Base-by-base conservation (phyloP, 2,888 invertebrate species). In the Ectemnius lituratus region DNA sequence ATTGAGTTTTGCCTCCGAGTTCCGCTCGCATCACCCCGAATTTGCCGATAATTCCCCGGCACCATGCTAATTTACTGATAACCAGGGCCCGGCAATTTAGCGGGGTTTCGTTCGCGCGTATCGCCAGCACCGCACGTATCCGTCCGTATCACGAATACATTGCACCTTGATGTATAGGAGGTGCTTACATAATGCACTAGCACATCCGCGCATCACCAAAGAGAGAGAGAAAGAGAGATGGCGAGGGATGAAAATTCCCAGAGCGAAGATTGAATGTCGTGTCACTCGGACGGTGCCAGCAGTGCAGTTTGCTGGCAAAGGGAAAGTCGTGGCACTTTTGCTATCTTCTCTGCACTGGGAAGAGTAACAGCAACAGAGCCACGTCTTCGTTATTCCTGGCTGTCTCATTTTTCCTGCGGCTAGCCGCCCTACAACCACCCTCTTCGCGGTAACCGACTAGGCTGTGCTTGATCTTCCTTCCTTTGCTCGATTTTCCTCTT, bases 31-130 rank as follows among this genome's bases (percentile, higher is more conserved):
- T 47, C 28, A 16, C 57, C 62, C 57, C 60, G 56, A 73, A 66
- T 76, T 74, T 74, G 63, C 67, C 74, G 74, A 79, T 74, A 76
- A 59, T 66, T 70, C 67, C 75, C 69, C 65, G 49, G 65, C 70
- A 74, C 70, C 70, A 78, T 76, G 75, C 75, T 78, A 78, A 78
- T 79, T 75, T 75, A 77, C 72, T 66, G 76, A 68, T 76, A 75
- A 71, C 71, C 67, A 47, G 62, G 56, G 28, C 46, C 62, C 37
- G 27, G 45, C 70, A 68, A 68, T 76, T 71, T 70, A 65, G 63
- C 37, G 16, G n/a, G 47, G 52, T 65, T 73, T 67, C 73, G 63
- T 61, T 61, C 67, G 47, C 73, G 45, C 49, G 61, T 61, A 37
- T 37, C 28, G 28, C 28, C 28, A 13, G n/a, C 61, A 61, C 61